Evolutionary conservation across 2,113 vertebrate genomes (phyloP).

Genomic region (Oplegnathus fasciatus): DNA sequence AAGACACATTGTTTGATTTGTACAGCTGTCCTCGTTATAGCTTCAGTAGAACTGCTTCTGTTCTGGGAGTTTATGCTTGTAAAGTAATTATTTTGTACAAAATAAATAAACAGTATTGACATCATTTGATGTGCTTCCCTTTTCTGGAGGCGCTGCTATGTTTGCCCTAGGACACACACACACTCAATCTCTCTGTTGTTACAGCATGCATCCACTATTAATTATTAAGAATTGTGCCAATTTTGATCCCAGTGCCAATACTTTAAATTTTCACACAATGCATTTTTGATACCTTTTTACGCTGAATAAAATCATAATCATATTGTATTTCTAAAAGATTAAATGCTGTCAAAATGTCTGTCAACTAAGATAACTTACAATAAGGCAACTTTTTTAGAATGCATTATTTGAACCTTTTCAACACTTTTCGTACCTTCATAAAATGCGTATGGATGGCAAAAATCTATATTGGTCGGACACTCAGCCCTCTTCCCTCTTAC

Average conservation of each 20-base stretch:
- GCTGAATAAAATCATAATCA: conserved; percentile 31
- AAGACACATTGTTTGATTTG: conserved; percentile 69
- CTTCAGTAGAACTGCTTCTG: conserved; percentile 41
- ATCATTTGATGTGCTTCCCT: conserved; percentile 27
- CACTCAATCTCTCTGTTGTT: conserved; percentile 15
- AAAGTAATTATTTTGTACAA: conserved; percentile 51
- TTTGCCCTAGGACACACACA: conserved; percentile 27
- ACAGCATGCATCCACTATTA: conserved; percentile 18
- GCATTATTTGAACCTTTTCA: not conserved
- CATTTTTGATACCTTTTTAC: conserved; percentile 21
- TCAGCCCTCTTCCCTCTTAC: not conserved
- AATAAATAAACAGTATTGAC: conserved; percentile 57
- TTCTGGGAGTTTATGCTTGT: conserved; percentile 46
- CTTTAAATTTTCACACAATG: conserved; percentile 9
- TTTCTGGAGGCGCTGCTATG: conserved; percentile 16
- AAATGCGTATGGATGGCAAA: not conserved
- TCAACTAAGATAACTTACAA: not conserved
- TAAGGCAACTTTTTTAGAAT: not conserved
- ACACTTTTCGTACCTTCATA: not conserved
- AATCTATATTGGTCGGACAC: not conserved
- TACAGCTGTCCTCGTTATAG: conserved; percentile 64
- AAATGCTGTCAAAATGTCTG: conserved; percentile 6
- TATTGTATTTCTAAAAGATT: conserved; percentile 14
- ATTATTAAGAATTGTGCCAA: conserved; percentile 22
- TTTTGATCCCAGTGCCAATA: conserved; percentile 10